A percentile compares a stretch with the other conserved stretches of the same genome.
These are phyloP conservation scores for Ictidomys tridecemlineatus DNA, from an alignment of 2,113 vertebrate species.

Conservation along the genomic window DNA sequence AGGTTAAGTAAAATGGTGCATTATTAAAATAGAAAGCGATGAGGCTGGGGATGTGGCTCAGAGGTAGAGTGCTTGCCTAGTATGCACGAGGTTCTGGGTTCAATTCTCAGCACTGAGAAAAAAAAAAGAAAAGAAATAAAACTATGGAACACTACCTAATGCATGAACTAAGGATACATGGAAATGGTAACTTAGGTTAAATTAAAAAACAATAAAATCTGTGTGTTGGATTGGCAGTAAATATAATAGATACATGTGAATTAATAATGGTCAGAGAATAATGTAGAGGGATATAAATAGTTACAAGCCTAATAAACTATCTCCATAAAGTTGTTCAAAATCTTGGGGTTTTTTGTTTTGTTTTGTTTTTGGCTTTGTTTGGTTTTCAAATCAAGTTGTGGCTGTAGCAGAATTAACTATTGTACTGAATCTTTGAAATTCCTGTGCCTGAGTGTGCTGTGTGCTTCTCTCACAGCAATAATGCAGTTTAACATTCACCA, in stretches of 20 bases:
- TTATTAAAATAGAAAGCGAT: not conserved
- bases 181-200: not conserved
- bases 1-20: conserved; percentile 7
- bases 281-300: not conserved
- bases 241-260: not conserved
- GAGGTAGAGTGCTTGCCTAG: too few species aligned
- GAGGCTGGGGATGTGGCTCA: too few species aligned
- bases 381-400: not conserved
- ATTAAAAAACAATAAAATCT: conserved; percentile 22
- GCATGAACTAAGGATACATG: not conserved
- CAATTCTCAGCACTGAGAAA: too few species aligned
- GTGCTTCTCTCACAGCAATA: not conserved
- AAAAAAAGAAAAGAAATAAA: not conserved
- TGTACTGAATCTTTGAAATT: not conserved
- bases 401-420: not conserved
- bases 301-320: not conserved
- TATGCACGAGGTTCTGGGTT: too few species aligned
- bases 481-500: not conserved
- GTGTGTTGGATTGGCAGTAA: not conserved
- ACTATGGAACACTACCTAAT: not conserved
- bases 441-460: not conserved
- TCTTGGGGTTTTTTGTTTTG: not conserved
- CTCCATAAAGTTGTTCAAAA: conserved; percentile 32
- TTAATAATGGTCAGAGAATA: conserved; percentile 22
- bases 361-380: too few species aligned